A percentile compares a stretch with the other conserved stretches of the same genome.
Conservation (phyloP, 2,888 invertebrate genomes). For the Ectemnius continuus region DNA sequence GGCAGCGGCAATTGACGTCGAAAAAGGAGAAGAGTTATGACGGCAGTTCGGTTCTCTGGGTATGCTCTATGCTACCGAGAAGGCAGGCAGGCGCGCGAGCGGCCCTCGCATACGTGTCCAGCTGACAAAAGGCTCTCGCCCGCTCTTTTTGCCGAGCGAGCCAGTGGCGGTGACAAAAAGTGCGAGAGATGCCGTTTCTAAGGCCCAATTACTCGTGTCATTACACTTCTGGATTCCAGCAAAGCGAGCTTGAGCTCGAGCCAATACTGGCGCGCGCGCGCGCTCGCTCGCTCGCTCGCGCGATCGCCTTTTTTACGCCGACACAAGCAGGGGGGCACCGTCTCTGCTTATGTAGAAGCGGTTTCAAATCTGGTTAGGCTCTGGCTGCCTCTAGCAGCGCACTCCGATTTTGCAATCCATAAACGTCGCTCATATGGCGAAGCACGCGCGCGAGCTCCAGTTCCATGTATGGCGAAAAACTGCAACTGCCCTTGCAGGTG, state of each 20-base stretch:
- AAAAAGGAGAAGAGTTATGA: conserved; percentile 7
- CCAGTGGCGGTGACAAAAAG: conserved; percentile 40
- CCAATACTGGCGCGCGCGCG: conserved; percentile 46
- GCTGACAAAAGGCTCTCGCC: conserved; percentile 61
- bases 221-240: conserved; percentile 69
- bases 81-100: neutral
- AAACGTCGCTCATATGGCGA: conserved; percentile 62
- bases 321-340: conserved; percentile 7
- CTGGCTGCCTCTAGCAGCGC: conserved; percentile 10
- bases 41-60: neutral
- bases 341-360: conserved; percentile 65
- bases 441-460: conserved; percentile 66
- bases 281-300: conserved; percentile 29
- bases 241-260: conserved; percentile 43
- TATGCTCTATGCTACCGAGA: no score
- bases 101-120: conserved; percentile 40
- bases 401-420: conserved; percentile 69
- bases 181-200: conserved; percentile 65
- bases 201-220: conserved; percentile 70
- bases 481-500: conserved; percentile 65
- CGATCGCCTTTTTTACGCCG: conserved; percentile 46
- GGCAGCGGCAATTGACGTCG: conserved; percentile 3
- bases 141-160: conserved; percentile 20
- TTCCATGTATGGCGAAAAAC: conserved; percentile 73
- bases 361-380: conserved; percentile 68